Percentiles rank a stretch among this genome's conserved stretches.
These are phyloP conservation scores for Latheticus oryzae DNA, from an alignment of 2,888 invertebrate genomes.

Conservation along the genomic window DNA sequence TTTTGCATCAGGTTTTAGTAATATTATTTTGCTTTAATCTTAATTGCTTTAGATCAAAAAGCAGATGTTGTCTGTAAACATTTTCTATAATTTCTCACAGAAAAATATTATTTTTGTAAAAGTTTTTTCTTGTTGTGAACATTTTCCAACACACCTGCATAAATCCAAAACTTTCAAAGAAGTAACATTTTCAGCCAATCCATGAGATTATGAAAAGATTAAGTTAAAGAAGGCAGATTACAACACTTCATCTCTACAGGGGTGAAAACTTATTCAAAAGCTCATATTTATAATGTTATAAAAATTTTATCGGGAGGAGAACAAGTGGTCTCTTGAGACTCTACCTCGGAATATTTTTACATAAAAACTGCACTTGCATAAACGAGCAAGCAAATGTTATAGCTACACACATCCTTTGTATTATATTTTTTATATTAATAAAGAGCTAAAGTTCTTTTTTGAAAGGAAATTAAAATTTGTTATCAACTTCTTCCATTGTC, in stretches of 20 bases:
- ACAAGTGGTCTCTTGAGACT: slow-evolving; percentile 23
- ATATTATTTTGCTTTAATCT: slow-evolving; percentile 3
- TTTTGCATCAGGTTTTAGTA: slow-evolving; percentile 2
- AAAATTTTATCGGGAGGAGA: slow-evolving; percentile 24
- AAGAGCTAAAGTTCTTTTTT: too few species aligned
- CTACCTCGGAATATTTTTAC: slow-evolving; percentile 23
- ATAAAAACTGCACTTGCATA: too few species aligned
- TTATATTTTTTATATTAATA: too few species aligned
- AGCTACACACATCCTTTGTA: too few species aligned
- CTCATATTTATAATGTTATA: slow-evolving; percentile 26
- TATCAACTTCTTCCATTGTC: too few species aligned
- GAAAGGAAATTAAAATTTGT: too few species aligned
- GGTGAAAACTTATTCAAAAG: slow-evolving; percentile 21
- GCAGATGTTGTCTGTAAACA: too few species aligned
- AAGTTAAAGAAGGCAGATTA: slow-evolving; percentile 5
- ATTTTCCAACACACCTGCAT: too few species aligned
- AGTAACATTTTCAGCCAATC: background rate
- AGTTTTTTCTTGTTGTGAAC: too few species aligned
- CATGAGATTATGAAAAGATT: slow-evolving; percentile 10
- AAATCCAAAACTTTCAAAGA: slow-evolving; percentile 2
- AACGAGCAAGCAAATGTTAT: too few species aligned
- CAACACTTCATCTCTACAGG: slow-evolving; percentile 3
- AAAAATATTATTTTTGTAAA: too few species aligned
- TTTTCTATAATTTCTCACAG: too few species aligned
- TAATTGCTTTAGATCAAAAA: slow-evolving; percentile 2